phyloP scores from a whole-genome alignment of 2,888 invertebrate genomes.

The Crossocerus cetratus region DNA sequence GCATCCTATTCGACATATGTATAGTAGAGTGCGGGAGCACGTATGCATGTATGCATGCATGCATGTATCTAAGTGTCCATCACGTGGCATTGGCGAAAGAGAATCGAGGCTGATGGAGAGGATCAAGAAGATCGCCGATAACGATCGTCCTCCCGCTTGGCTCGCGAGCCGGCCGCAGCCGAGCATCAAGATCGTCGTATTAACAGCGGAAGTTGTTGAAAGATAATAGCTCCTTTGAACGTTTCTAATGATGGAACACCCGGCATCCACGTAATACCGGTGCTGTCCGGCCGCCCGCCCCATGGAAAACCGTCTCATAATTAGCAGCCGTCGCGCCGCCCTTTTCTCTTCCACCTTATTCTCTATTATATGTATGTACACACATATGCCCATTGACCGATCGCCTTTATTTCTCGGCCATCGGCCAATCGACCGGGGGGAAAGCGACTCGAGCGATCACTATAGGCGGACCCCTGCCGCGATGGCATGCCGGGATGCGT shows the following conservation, averaged over 20 bases:
- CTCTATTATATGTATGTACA: background rate
- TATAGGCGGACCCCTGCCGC: no score
- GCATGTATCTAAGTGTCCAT: constrained; percentile 58
- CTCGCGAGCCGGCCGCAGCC: constrained; percentile 1
- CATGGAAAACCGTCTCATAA: constrained; percentile 19
- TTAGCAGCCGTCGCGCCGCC: background rate
- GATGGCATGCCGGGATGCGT: background rate
- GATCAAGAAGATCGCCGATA: constrained; percentile 55
- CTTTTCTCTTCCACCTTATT: constrained; percentile 6
- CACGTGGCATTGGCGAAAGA: constrained; percentile 52
- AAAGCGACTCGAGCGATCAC: no score
- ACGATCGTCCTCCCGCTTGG: constrained; percentile 51
- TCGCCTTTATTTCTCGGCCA: constrained; percentile 4
- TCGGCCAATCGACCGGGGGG: background rate
- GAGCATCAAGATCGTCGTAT: constrained; percentile 46
- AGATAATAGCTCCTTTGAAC: constrained; percentile 57
- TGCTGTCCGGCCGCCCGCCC: constrained; percentile 14
- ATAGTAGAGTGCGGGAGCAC: background rate
- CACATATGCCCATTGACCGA: background rate
- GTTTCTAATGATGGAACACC: constrained; percentile 43
- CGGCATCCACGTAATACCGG: constrained; percentile 38
- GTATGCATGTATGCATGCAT: background rate
- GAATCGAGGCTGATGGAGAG: constrained; percentile 31
- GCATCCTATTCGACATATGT: constrained; percentile 64
- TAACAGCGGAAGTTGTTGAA: constrained; percentile 57